A percentile compares a stretch with the other conserved stretches of the same genome.
These are phyloP conservation scores for Tolmerus cingulatus DNA, from an alignment of 2,888 invertebrate species.

Conservation along the genomic window DNA sequence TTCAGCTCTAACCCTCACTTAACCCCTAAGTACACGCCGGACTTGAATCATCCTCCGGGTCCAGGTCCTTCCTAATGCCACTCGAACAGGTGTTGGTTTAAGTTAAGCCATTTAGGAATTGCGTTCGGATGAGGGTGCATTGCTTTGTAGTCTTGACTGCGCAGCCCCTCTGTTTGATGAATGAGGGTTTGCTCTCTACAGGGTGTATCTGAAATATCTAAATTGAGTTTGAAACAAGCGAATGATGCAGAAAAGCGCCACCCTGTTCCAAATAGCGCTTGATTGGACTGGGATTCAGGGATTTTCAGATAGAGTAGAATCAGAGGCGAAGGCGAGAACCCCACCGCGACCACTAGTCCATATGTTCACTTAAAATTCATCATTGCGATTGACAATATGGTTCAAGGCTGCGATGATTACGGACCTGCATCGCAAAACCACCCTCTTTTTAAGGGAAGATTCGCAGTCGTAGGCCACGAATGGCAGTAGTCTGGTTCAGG, in stretches of 20 bases:
- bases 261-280: slow-evolving; percentile 37
- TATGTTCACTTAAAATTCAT: slow-evolving; percentile 54
- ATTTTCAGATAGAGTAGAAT: slow-evolving; percentile 11
- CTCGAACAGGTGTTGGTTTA: slow-evolving; percentile 55
- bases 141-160: slow-evolving; percentile 20
- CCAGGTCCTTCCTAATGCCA: slow-evolving; percentile 52
- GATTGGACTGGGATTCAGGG: slow-evolving; percentile 43
- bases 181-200: background rate
- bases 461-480: background rate
- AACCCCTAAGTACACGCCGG: slow-evolving; percentile 42
- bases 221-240: background rate
- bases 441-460: slow-evolving; percentile 19
- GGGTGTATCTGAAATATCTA: background rate
- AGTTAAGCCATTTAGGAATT: slow-evolving; percentile 46
- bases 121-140: slow-evolving; percentile 40
- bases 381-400: slow-evolving; percentile 51
- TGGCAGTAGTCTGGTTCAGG: background rate
- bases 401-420: slow-evolving; percentile 45
- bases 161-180: slow-evolving; percentile 5
- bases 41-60: slow-evolving; percentile 22
- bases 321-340: slow-evolving; percentile 30
- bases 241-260: background rate
- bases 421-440: slow-evolving; percentile 37
- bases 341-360: slow-evolving; percentile 54
- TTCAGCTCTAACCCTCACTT: slow-evolving; percentile 44